These are phyloP conservation scores for Spea hammondii DNA, from an alignment of 2,797 vertebrate species.

Conservation along the genomic window DNA sequence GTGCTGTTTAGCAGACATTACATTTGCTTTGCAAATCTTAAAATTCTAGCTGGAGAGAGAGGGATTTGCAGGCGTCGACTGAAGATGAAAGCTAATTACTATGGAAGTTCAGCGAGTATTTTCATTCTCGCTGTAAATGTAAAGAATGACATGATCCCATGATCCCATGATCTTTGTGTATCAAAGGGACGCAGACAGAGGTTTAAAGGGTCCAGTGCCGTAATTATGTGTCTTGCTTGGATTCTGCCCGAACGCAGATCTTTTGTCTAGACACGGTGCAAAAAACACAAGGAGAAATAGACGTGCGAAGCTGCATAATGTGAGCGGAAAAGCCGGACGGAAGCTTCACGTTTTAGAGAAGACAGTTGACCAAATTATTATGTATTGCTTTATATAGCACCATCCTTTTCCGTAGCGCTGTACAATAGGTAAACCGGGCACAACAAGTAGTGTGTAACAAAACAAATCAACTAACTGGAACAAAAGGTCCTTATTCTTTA, in stretches of 20 bases:
- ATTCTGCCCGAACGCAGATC: conserved; percentile 34
- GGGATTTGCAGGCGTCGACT: conserved; percentile 10
- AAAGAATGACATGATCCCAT: conserved; percentile 32
- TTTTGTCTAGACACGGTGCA: conserved; percentile 36
- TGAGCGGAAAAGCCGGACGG: too few relatives aligned
- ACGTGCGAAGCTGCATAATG: neutral
- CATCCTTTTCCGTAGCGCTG: too few relatives aligned
- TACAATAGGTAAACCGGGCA: too few relatives aligned
- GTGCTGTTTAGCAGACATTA: conserved; percentile 27
- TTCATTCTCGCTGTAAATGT: conserved; percentile 38
- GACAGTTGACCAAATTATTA: too few relatives aligned
- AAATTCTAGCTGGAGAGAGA: conserved; percentile 25
- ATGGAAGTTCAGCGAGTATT: conserved; percentile 33
- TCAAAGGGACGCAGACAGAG: conserved; percentile 23
- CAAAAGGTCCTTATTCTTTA: too few relatives aligned
- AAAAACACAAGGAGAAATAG: conserved; percentile 13
- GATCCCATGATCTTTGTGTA: conserved; percentile 18
- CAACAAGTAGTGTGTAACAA: too few relatives aligned
- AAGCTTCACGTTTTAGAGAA: too few relatives aligned
- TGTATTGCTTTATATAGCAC: too few relatives aligned
- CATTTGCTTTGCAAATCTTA: conserved; percentile 36
- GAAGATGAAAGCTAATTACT: conserved; percentile 37
- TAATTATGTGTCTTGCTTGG: conserved; percentile 40
- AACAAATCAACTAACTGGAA: too few relatives aligned
- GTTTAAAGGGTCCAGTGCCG: conserved; percentile 23